These are phyloP conservation scores for Eutrigla gurnardus DNA, from an alignment of 2,797 vertebrate genomes.

Conservation along the genomic window DNA sequence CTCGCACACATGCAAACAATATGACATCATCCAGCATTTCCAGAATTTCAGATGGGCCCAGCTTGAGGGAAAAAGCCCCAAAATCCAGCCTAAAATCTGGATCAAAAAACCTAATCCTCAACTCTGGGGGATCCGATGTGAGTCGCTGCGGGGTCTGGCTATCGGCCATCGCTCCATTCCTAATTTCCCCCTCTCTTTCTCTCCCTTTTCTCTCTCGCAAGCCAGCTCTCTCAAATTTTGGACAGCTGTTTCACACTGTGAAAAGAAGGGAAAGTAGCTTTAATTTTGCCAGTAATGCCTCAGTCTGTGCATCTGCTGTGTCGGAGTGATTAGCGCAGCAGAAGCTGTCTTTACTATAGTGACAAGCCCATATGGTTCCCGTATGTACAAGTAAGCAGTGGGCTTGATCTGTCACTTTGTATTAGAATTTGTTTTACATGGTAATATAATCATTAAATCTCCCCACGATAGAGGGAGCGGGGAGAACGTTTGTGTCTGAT, in stretches of 20 bases:
- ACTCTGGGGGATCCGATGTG: slow-evolving; percentile 68
- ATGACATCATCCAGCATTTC: slow-evolving; percentile 60
- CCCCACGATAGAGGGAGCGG: slow-evolving; percentile 14
- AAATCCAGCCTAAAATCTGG: slow-evolving; percentile 76
- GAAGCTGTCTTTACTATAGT: slow-evolving; percentile 65
- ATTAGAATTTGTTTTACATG: slow-evolving; percentile 54
- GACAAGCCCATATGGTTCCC: slow-evolving; percentile 74
- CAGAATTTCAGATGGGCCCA: slow-evolving; percentile 57
- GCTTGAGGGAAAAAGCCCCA: slow-evolving; percentile 57
- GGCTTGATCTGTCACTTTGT: slow-evolving; percentile 64
- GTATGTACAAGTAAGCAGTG: slow-evolving; percentile 59
- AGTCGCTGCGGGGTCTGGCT: slow-evolving; percentile 61
- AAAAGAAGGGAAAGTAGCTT: slow-evolving; percentile 57
- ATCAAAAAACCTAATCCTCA: slow-evolving; percentile 73
- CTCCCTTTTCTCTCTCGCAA: slow-evolving; percentile 20
- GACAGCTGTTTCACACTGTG: slow-evolving; percentile 73
- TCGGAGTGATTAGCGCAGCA: slow-evolving; percentile 69
- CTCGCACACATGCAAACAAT: slow-evolving; percentile 47
- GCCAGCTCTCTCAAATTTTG: slow-evolving; percentile 44
- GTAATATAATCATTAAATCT: slow-evolving; percentile 49
- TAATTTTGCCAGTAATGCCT: slow-evolving; percentile 72
- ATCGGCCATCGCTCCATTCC: slow-evolving; percentile 57
- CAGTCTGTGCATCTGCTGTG: slow-evolving; percentile 73
- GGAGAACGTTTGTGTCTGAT: slow-evolving; percentile 3
- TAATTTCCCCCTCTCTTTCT: slow-evolving; percentile 29